Evolutionary conservation across 2,113 vertebrate species (phyloP), one percentile per base, ranked within the genome.

Genomic region (Corythaixoides concolor): DNA sequence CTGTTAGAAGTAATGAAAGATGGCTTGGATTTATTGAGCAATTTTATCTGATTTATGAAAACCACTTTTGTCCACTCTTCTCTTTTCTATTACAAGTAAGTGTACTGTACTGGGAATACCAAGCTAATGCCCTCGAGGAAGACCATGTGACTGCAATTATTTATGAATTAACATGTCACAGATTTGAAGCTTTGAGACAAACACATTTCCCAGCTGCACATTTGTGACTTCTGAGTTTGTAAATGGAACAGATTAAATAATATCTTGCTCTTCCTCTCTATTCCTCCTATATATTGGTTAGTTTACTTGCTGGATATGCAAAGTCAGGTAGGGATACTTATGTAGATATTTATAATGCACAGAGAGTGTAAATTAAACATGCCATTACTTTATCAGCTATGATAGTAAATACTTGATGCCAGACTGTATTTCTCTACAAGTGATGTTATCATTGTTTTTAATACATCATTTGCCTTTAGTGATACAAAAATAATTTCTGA

Each of bases 161-260:
- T 82, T 95, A 66, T 89, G 90, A 97, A 97, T 96, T 93, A 97
- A 94, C 85, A 93, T 88, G 87, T 87, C 74, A 75, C 64, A 79
- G 77, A 89, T 76, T 93, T 59, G 87, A 82, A 95, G 73, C 85
- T 95, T 80, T 89, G 70, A 94, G 95, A 91, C 95, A 97, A 95
- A 84, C 90, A 94, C 60, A 79, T 96, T 97, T 96, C 89, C 93
- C 93, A 95, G 90, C 76, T 95, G 83, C 74, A 80, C 74, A 18
- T 94, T 96, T 96, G 72, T 95, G 90, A 85, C 85, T 97, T 90
- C 69, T 90, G 93, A 90, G 74, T 96, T 96, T 97, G 93, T 93
- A 96, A 96, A 96, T 77, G 93, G 59, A 95, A 59, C 19, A 82
- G 90, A 94, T 93, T 88, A 96, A 97, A 96, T 89, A 93, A 91